Conservation (phyloP, 2,888 invertebrate genomes). For the Osmoderma eremita region DNA sequence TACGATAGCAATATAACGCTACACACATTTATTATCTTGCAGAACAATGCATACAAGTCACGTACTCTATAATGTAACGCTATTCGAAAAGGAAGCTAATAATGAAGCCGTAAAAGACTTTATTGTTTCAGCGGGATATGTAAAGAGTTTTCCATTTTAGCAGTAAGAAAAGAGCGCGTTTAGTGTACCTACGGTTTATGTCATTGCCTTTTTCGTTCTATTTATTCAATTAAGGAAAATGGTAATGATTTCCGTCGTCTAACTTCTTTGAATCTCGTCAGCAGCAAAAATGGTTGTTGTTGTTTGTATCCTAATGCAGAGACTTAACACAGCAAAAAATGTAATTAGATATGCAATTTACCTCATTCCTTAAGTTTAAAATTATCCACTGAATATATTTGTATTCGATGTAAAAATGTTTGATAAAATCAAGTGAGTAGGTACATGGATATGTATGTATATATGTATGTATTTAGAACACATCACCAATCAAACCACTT, state of each 20-base stretch:
- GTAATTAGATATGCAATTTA: slow-evolving; percentile 17
- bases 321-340: not conserved
- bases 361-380: not conserved
- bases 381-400: not conserved
- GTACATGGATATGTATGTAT: too few relatives aligned
- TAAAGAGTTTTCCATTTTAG: slow-evolving; percentile 24
- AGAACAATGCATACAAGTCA: slow-evolving; percentile 33
- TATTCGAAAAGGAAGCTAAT: slow-evolving; percentile 37
- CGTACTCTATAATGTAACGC: slow-evolving; percentile 31
- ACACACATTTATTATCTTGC: slow-evolving; percentile 34
- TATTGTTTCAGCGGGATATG: slow-evolving; percentile 28
- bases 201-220: slow-evolving; percentile 17
- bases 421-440: too few relatives aligned
- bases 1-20: slow-evolving; percentile 36
- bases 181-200: slow-evolving; percentile 17
- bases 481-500: too few relatives aligned
- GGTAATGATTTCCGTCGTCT: not conserved
- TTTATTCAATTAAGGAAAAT: slow-evolving; percentile 26
- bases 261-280: slow-evolving; percentile 21
- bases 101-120: slow-evolving; percentile 33
- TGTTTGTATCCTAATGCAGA: too few relatives aligned
- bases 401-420: not conserved
- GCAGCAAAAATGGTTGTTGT: not conserved
- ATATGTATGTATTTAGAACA: too few relatives aligned
- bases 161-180: slow-evolving; percentile 21